These are phyloP conservation scores for Lindbergichthys nudifrons DNA, from an alignment of 2,797 vertebrate genomes.

Conservation along the genomic window DNA sequence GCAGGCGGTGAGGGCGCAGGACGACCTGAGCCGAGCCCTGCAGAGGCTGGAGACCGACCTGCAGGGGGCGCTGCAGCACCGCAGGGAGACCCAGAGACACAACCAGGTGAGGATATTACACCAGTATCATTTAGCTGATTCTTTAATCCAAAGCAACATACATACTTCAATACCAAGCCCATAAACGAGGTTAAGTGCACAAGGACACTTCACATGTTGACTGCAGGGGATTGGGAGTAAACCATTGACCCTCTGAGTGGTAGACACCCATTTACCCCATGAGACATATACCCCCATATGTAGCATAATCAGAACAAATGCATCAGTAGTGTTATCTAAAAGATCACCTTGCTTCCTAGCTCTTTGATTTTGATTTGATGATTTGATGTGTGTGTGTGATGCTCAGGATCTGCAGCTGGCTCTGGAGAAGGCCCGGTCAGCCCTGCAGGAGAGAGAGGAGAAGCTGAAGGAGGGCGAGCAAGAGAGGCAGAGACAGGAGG, in stretches of 20 bases:
- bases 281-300: too few relatives aligned
- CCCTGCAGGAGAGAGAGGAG: slow-evolving; percentile 85
- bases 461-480: slow-evolving; percentile 80
- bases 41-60: slow-evolving; percentile 85
- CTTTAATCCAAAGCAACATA: too few relatives aligned
- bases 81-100: slow-evolving; percentile 87
- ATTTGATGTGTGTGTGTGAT: not conserved
- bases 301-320: too few relatives aligned
- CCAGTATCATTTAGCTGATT: too few relatives aligned
- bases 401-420: slow-evolving; percentile 87
- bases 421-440: slow-evolving; percentile 84
- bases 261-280: too few relatives aligned
- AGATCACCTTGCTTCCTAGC: not conserved
- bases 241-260: too few relatives aligned
- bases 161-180: too few relatives aligned
- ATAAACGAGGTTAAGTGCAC: too few relatives aligned
- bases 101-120: slow-evolving; percentile 83
- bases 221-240: too few relatives aligned
- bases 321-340: too few relatives aligned
- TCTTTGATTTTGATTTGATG: not conserved
- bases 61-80: slow-evolving; percentile 85
- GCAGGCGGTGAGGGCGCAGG: slow-evolving; percentile 83
- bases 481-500: slow-evolving; percentile 77
- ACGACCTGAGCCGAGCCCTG: slow-evolving; percentile 80
- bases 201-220: too few relatives aligned